These are phyloP conservation scores for Pristionchus fissidentatus DNA, from an alignment of 2,888 invertebrate species.

Conservation along the genomic window DNA sequence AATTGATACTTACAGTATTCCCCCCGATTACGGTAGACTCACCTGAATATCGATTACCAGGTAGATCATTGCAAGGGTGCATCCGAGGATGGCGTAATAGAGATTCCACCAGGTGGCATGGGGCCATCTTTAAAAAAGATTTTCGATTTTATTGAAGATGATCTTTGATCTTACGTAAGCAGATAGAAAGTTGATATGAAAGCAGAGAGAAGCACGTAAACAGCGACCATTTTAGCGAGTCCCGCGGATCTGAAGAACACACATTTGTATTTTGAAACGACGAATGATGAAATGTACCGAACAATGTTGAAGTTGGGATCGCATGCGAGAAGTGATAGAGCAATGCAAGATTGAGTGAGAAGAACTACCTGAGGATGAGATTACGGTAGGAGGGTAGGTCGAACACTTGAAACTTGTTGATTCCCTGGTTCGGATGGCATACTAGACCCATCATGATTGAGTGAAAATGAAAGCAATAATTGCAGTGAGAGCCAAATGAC, in stretches of 20 bases:
- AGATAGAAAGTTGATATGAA: constrained; percentile 14
- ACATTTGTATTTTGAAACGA: not conserved
- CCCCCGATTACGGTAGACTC: not conserved
- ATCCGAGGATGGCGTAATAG: constrained; percentile 38
- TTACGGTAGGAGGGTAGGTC: not conserved
- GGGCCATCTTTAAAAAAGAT: constrained; percentile 27
- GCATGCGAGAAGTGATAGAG: constrained; percentile 5
- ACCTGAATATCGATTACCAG: constrained; percentile 44
- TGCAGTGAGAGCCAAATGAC: no score
- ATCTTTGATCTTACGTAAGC: not conserved
- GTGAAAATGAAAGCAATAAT: no score
- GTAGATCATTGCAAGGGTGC: constrained; percentile 42
- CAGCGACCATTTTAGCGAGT: not conserved
- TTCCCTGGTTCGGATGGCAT: no score
- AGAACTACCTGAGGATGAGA: not conserved
- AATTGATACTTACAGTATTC: not conserved
- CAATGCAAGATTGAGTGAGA: not conserved
- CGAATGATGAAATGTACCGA: not conserved
- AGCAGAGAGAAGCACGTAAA: not conserved
- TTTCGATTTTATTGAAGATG: constrained; percentile 1
- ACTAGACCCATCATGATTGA: no score
- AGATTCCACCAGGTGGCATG: constrained; percentile 26
- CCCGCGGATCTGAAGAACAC: not conserved
- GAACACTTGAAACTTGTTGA: no score
- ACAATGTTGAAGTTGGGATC: constrained; percentile 26